Evolutionary conservation across 64 coral and sea anemone genomes (phyloP).

Genomic region (Anthopleura sola): DNA sequence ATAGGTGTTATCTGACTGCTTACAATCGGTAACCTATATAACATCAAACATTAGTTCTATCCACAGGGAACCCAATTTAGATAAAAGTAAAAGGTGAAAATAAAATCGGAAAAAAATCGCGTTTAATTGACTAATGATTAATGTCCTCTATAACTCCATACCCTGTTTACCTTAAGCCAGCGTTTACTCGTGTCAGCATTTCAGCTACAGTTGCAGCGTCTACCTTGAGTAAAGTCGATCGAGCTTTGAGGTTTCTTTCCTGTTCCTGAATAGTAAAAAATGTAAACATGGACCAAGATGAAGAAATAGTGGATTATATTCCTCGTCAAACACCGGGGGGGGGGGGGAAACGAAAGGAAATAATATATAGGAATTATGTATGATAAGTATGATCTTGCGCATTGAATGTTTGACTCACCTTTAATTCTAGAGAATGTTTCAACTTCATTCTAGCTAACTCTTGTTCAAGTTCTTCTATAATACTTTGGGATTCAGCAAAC

Average conservation of each 20-base stretch:
- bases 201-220: conserved; percentile 17
- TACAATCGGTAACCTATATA: conserved; percentile 7
- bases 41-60: too few relatives aligned
- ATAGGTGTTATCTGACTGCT: neutral
- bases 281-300: too few relatives aligned
- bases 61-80: too few relatives aligned
- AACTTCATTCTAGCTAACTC: conserved; percentile 87
- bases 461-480: conserved; percentile 87
- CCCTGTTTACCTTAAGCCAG: neutral
- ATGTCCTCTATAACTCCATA: too few relatives aligned
- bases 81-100: too few relatives aligned
- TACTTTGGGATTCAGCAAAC: conserved; percentile 81
- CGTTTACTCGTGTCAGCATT: conserved; percentile 1
- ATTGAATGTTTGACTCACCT: conserved; percentile 32
- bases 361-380: too few relatives aligned
- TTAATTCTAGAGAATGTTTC: conserved; percentile 86
- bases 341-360: too few relatives aligned
- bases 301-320: too few relatives aligned
- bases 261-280: neutral
- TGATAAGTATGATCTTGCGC: too few relatives aligned
- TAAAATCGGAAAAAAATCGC: too few relatives aligned
- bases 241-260: conserved; percentile 1
- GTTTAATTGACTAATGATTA: too few relatives aligned
- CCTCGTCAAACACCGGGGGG: too few relatives aligned
- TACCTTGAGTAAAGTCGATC: conserved; percentile 3